Conservation (phyloP, 2,888 invertebrate species). For the Peribatodes rhomboidaria region DNA sequence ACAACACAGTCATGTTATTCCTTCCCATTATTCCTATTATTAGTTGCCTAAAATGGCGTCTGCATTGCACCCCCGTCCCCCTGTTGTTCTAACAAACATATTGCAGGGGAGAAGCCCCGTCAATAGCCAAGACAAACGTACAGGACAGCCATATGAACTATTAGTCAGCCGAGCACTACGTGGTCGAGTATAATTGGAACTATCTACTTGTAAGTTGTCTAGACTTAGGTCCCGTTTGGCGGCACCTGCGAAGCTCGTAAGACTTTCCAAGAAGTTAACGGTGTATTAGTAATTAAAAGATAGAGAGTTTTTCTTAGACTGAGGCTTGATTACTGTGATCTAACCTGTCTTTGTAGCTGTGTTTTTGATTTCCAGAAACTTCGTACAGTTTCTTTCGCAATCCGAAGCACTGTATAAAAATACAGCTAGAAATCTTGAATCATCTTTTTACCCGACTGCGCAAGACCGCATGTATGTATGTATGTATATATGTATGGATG, state of each 20-base stretch:
- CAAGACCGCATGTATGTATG: too few species aligned
- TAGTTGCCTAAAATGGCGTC: slow-evolving; percentile 1
- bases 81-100: slow-evolving; percentile 4
- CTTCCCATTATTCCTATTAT: background rate
- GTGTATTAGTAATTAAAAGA: background rate
- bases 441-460: too few species aligned
- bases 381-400: too few species aligned
- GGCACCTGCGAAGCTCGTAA: background rate
- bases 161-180: slow-evolving; percentile 54
- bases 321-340: too few species aligned
- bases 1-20: background rate
- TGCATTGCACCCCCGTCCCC: background rate
- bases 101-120: slow-evolving; percentile 8
- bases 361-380: too few species aligned
- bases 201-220: slow-evolving; percentile 25
- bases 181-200: slow-evolving; percentile 56
- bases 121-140: slow-evolving; percentile 26
- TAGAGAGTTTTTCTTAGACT: too few species aligned
- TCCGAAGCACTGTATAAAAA: too few species aligned
- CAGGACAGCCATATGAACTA: slow-evolving; percentile 45
- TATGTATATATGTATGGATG: too few species aligned
- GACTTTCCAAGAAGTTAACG: background rate
- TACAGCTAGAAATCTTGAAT: too few species aligned
- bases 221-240: background rate
- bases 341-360: too few species aligned